Percentiles rank a stretch among this genome's conserved stretches.
phyloP scores from a whole-genome alignment of 2,113 vertebrate genomes.

The Ammodytes marinus region DNA sequence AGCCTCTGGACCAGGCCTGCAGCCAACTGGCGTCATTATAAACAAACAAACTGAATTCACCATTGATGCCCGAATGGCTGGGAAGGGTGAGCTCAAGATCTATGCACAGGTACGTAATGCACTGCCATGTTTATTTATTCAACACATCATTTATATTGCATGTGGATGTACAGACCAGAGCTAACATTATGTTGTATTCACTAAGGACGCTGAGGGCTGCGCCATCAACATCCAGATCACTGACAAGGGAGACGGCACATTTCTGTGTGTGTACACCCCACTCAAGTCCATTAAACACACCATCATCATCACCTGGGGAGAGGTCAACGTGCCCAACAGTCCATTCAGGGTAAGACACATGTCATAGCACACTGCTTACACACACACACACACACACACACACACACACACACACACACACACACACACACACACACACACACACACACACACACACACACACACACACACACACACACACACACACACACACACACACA shows the following conservation, averaged over 20 bases:
- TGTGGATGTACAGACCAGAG: constrained; percentile 15
- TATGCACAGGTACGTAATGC: constrained; percentile 90
- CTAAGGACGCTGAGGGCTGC: constrained; percentile 92
- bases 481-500: constrained; percentile 5
- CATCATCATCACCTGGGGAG: constrained; percentile 94
- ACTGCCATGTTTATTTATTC: constrained; percentile 37
- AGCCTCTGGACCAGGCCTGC: constrained; percentile 92
- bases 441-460: constrained; percentile 3
- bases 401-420: neutral
- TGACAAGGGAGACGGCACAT: constrained; percentile 92
- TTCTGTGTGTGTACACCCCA: constrained; percentile 91
- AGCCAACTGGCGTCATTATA: constrained; percentile 91
- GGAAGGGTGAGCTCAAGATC: constrained; percentile 92
- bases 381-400: constrained; percentile 8
- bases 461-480: neutral
- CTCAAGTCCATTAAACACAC: constrained; percentile 96
- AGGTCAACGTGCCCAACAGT: constrained; percentile 93
- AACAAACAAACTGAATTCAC: constrained; percentile 93
- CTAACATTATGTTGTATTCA: constrained; percentile 48
- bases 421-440: constrained; percentile 5
- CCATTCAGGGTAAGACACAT: constrained; percentile 90
- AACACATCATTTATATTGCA: constrained; percentile 49
- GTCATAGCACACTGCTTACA: neutral
- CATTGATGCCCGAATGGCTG: constrained; percentile 89
- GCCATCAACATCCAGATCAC: constrained; percentile 93